phyloP scores from a whole-genome alignment of 2,113 vertebrate species.

The Psittacula cyanocephala region DNA sequence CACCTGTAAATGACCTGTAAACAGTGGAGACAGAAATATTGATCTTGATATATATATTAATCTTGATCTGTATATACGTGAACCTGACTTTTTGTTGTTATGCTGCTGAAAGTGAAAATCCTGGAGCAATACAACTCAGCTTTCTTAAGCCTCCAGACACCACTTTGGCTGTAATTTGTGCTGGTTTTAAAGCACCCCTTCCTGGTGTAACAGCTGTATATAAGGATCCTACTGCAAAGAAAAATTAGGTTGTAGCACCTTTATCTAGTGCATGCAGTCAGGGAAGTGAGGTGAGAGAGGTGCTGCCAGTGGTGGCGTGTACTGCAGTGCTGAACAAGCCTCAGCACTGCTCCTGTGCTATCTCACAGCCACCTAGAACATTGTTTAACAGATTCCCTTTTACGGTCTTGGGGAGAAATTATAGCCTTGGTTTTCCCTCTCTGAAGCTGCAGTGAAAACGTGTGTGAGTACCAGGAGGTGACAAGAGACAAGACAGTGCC shows the following conservation, averaged over 20 bases:
- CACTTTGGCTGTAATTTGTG: neutral
- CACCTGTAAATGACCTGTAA: neutral
- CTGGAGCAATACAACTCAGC: neutral
- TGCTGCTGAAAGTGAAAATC: neutral
- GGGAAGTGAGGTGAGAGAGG: neutral
- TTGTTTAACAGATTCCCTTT: neutral
- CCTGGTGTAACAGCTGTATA: neutral
- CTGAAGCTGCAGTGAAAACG: neutral
- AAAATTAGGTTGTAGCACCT: neutral
- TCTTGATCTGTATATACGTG: rapidly evolving
- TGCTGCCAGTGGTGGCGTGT: rapidly evolving
- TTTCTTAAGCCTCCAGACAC: neutral
- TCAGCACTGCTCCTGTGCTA: rapidly evolving
- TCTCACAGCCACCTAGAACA: neutral
- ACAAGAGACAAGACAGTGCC: neutral
- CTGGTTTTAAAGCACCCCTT: neutral
- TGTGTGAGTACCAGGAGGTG: rapidly evolving
- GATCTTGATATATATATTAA: neutral
- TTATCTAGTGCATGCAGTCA: neutral
- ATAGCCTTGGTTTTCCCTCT: neutral
- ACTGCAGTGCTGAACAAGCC: neutral
- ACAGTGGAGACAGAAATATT: neutral
- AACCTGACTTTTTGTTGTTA: neutral
- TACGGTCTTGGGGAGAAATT: neutral
- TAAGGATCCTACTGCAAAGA: neutral